These are phyloP conservation scores for Chymomyza procnemis DNA, from an alignment of 2,888 invertebrate species.

Conservation along the genomic window DNA sequence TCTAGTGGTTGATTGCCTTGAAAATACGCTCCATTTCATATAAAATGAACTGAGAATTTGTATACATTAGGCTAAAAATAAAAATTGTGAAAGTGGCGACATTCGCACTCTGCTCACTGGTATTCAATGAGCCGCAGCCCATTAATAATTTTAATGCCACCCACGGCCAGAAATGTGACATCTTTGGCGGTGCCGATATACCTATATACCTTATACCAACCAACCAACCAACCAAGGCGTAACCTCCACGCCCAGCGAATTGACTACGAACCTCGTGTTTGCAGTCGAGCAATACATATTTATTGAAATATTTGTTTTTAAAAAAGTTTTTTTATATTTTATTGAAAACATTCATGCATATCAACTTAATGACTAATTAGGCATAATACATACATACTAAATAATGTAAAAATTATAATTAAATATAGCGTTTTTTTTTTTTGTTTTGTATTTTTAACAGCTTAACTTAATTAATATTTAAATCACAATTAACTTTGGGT, in stretches of 20 bases:
- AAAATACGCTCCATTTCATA: conserved; percentile 2
- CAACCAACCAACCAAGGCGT: not conserved
- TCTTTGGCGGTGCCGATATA: not conserved
- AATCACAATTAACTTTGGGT: conserved; percentile 51
- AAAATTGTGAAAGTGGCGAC: conserved; percentile 6
- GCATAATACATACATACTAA: not conserved
- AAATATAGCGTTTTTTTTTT: conserved; percentile 28
- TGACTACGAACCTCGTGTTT: not conserved
- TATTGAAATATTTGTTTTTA: not conserved
- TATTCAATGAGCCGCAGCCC: conserved; percentile 2
- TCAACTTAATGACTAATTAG: conserved; percentile 24
- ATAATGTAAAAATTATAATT: not conserved
- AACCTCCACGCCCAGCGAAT: not conserved
- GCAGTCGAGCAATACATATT: not conserved
- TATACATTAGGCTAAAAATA: conserved; percentile 15
- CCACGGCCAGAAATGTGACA: not conserved
- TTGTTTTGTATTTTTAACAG: too few relatives aligned
- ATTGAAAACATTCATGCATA: not conserved
- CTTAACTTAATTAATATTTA: conserved; percentile 34
- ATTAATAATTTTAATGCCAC: not conserved
- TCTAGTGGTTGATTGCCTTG: conserved; percentile 32
- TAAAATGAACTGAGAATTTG: conserved; percentile 24
- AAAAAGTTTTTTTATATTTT: not conserved
- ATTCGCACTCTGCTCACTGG: not conserved
- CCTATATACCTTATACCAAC: too few relatives aligned